These are phyloP conservation scores for Onychostoma macrolepis DNA, from an alignment of 2,113 vertebrate genomes.

Conservation along the genomic window DNA sequence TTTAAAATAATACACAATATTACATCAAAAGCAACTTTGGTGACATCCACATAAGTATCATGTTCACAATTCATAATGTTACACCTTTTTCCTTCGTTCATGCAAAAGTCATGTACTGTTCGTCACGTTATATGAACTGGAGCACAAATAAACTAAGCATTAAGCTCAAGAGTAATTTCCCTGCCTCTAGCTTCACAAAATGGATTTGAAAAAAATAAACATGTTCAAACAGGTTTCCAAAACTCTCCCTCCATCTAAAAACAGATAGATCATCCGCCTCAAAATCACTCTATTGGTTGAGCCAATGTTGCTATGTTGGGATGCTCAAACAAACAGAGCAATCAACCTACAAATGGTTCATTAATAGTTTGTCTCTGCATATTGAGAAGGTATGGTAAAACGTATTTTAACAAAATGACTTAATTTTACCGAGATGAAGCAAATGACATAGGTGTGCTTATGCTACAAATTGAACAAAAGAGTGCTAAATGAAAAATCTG, in stretches of 20 bases:
- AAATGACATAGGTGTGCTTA: not conserved
- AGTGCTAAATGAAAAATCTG: not conserved
- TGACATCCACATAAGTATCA: not conserved
- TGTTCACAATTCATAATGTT: slow-evolving; percentile 12
- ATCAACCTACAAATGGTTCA: not conserved
- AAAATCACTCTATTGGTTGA: not conserved
- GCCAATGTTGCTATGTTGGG: not conserved
- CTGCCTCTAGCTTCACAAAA: not conserved
- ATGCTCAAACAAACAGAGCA: not conserved
- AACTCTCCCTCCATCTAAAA: not conserved
- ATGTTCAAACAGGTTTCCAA: not conserved
- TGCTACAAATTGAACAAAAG: not conserved
- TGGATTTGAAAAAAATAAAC: not conserved
- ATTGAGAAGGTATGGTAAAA: not conserved
- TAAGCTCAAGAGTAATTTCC: not conserved
- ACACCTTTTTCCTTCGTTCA: not conserved
- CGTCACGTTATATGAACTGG: not conserved
- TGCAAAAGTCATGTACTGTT: not conserved
- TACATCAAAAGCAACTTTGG: slow-evolving; percentile 6
- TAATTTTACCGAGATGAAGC: not conserved
- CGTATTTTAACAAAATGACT: not conserved
- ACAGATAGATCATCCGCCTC: not conserved
- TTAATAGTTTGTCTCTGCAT: not conserved
- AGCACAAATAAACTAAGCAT: not conserved
- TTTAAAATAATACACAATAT: slow-evolving; percentile 8